Conservation (phyloP, 2,113 vertebrate species). For the Ochotona curzoniae region DNA sequence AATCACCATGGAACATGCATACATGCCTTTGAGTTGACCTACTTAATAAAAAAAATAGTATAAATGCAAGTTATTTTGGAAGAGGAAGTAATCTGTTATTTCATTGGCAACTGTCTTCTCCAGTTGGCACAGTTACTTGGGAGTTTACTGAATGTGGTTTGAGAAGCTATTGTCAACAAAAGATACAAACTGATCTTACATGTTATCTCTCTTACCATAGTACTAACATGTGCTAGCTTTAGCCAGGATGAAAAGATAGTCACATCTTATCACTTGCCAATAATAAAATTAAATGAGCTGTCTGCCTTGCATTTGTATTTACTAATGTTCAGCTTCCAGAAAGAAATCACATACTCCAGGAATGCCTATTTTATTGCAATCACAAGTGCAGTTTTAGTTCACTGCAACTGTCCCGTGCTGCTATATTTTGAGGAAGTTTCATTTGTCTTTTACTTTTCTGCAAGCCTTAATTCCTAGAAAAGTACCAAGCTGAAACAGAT, state of each 20-base stretch:
- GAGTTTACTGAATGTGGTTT: conserved; percentile 8
- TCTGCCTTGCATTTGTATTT: not conserved
- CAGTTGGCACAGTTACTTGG: not conserved
- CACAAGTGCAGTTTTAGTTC: not conserved
- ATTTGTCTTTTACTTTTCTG: not conserved
- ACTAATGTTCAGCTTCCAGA: not conserved
- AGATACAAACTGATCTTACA: not conserved
- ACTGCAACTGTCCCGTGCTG: not conserved
- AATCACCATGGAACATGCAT: not conserved
- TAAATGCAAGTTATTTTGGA: not conserved
- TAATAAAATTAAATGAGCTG: not conserved
- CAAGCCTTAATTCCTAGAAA: not conserved
- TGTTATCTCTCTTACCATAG: not conserved
- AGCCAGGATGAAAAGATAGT: conserved; percentile 14
- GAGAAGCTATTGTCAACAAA: not conserved
- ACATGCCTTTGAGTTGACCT: not conserved
- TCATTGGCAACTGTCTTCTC: not conserved
- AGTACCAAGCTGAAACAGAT: not conserved
- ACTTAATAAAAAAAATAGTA: not conserved
- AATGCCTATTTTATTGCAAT: not conserved
- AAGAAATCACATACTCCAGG: not conserved
- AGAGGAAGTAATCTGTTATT: not conserved
- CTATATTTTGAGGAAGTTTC: not conserved
- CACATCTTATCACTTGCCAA: not conserved
- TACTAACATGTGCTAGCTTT: not conserved